Evolutionary conservation across 2,888 invertebrate genomes (phyloP), one percentile per base, ranked within the genome.

Genomic region (Oligia latruncula): DNA sequence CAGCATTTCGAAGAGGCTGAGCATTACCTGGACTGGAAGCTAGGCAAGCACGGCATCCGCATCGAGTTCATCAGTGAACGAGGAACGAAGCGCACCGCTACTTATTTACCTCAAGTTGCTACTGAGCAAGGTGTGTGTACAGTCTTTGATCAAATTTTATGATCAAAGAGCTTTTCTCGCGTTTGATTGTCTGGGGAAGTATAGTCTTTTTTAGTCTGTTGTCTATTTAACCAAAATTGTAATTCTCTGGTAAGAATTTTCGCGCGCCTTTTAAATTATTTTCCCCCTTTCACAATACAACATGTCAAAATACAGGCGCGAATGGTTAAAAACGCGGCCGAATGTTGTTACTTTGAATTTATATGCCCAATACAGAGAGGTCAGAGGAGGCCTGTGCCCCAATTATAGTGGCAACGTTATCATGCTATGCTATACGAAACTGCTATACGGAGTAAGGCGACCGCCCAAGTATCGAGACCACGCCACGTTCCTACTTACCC

Each of bases 21-120:
- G 80, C 98, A 99, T 94, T 99, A 99, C 95, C 97, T 99, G 88
- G 99, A 99, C 96, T 99, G 99, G 99, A 98, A 99, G 97, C 98
- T 99, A 82, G 99, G 99, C 72, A 97, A 98, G 78, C 99, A 99
- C 95, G 99, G 99, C 81, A 99, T 99, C 92, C 98, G 99, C 77
- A 99, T 99, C 90, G 99, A 99, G 97, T 99, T 99, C 94, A 97
- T 98, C 88, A 99, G 98, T 94, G 99, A 99, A 94, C 98, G 99
- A 92, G 98, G 99, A 87, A 98, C 98, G 91, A 99, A 99, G 94
- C 98, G 99, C 92, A 99, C 99, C 88, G 99, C 99, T 92, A 99
- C 99, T 87, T 99, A 99, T 96, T 97, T 99, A 95, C 99, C 99
- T 76, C 99, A 99, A 97, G 99, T 99, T 90, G 99, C 99, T 89